Evolutionary conservation across 2,888 invertebrate genomes (phyloP).

Genomic region (Sarcophaga subvicina): DNA sequence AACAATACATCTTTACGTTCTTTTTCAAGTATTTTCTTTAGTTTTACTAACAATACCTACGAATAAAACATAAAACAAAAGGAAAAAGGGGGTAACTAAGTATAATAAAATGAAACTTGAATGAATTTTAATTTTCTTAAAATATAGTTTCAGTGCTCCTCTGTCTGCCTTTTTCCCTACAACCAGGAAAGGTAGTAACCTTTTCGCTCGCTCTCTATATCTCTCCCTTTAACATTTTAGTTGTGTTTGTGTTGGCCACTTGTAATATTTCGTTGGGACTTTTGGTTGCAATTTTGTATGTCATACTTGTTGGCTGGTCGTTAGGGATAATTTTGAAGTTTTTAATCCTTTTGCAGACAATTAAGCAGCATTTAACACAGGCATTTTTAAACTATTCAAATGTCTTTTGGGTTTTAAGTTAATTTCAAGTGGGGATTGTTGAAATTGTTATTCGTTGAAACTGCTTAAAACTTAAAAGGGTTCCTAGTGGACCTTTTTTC

Average conservation of each 20-base stretch:
- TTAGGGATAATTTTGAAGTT: neutral
- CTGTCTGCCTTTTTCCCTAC: neutral
- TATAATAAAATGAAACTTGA: neutral
- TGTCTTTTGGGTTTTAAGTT: too few species aligned
- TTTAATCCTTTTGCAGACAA: slow-evolving; percentile 25
- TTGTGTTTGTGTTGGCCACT: neutral
- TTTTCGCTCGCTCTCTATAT: too few species aligned
- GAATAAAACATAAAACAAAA: slow-evolving; percentile 1
- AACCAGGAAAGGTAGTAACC: too few species aligned
- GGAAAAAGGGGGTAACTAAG: neutral
- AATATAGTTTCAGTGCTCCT: neutral
- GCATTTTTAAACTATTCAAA: too few species aligned
- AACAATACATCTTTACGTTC: slow-evolving; percentile 51
- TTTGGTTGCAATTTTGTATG: neutral
- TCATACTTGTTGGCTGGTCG: neutral
- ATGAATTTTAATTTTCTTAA: neutral
- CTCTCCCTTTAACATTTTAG: neutral
- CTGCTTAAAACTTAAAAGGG: too few species aligned
- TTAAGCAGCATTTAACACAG: slow-evolving; percentile 10
- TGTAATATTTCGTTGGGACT: neutral
- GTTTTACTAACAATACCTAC: slow-evolving; percentile 41
- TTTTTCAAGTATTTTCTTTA: slow-evolving; percentile 46
- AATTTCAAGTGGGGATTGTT: too few species aligned
- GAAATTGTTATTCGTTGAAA: too few species aligned
- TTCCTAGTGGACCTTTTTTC: too few species aligned